phyloP scores from a whole-genome alignment of 2,113 vertebrate species.

The Urocolius indicus region DNA sequence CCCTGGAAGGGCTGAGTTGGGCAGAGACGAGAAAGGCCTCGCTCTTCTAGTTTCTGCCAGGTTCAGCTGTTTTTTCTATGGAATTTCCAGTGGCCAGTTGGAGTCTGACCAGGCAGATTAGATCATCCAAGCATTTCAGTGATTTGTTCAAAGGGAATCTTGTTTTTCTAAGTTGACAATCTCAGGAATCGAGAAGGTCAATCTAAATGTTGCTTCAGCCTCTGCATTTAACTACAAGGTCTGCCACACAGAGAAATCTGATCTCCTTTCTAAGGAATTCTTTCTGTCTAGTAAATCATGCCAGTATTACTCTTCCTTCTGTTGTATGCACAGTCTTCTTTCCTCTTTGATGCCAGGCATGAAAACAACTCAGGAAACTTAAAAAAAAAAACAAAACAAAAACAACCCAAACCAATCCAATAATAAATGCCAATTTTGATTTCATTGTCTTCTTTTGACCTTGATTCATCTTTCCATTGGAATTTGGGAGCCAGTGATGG shows the following conservation, averaged over 20 bases:
- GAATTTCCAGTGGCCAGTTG: background rate
- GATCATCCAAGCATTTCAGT: background rate
- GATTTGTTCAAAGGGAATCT: background rate
- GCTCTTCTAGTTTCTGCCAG: background rate
- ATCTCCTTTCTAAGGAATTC: background rate
- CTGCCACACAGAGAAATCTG: background rate
- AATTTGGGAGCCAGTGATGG: slow-evolving; percentile 26
- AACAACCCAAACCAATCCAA: background rate
- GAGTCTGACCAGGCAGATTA: background rate
- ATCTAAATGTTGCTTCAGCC: background rate
- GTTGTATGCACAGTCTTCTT: background rate
- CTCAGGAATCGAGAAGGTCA: background rate
- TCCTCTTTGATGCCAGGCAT: background rate
- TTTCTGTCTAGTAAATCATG: background rate
- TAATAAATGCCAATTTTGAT: slow-evolving; percentile 5
- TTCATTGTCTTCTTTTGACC: background rate
- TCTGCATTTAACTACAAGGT: background rate
- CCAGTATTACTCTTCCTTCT: background rate
- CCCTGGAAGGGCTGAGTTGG: background rate
- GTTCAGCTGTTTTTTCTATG: background rate
- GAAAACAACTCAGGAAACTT: background rate
- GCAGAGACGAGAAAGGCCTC: background rate
- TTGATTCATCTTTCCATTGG: background rate
- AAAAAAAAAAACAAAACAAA: no score
- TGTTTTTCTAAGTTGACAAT: background rate